Percentiles rank a stretch among this genome's conserved stretches.
These are phyloP conservation scores for Pseudorectes ferrugineus DNA, from an alignment of 2,113 vertebrate species.

Conservation along the genomic window DNA sequence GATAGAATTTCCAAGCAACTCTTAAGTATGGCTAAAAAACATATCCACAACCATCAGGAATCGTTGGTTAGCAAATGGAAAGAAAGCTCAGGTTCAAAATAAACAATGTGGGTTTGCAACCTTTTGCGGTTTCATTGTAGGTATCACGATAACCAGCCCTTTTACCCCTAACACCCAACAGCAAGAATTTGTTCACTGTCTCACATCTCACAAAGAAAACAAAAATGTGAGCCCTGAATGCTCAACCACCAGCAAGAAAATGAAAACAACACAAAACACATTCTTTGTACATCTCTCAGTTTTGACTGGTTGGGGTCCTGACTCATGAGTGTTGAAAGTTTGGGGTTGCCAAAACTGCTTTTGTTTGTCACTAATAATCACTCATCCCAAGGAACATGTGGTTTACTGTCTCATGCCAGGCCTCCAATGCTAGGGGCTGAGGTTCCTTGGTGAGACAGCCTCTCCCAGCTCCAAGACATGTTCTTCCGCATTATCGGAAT, in stretches of 20 bases:
- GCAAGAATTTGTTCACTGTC: background rate
- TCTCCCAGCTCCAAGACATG: background rate
- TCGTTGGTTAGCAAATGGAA: background rate
- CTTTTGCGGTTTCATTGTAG: background rate
- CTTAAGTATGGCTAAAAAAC: constrained; percentile 1
- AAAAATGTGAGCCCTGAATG: background rate
- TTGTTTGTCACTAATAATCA: constrained; percentile 56
- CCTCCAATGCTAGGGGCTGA: background rate
- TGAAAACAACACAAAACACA: background rate
- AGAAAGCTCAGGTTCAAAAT: constrained; percentile 41
- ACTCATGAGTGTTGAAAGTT: constrained; percentile 30
- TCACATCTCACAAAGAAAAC: background rate
- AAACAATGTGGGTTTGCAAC: constrained; percentile 27
- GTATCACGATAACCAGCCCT: background rate
- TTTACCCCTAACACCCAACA: background rate
- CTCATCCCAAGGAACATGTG: constrained; percentile 6
- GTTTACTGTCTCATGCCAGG: constrained; percentile 30
- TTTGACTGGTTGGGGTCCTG: constrained; percentile 37
- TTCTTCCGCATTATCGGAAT: constrained; percentile 36
- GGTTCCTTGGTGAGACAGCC: constrained; percentile 45
- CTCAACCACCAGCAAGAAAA: constrained; percentile 18
- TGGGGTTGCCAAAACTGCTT: constrained; percentile 27
- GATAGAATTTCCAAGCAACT: constrained; percentile 48
- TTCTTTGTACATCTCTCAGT: background rate
- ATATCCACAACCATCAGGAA: background rate